Evolutionary conservation across 1,140 invertebrate species (phyloP).

Genomic region (Tetraneura akinire): DNA sequence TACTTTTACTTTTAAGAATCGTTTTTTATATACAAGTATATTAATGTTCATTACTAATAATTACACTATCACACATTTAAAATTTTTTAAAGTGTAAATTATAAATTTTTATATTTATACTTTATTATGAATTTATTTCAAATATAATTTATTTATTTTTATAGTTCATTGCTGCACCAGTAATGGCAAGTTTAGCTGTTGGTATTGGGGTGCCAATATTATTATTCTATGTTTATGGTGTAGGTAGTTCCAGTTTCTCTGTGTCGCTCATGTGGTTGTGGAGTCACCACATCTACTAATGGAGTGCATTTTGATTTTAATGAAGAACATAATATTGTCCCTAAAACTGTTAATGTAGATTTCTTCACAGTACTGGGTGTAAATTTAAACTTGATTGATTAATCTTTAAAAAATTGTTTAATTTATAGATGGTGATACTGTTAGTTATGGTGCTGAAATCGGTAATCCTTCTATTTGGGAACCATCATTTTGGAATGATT

Average conservation of each 20-base stretch:
- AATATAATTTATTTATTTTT: no score
- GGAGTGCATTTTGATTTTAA: slow-evolving; percentile 80
- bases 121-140: no score
- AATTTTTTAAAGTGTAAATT: no score
- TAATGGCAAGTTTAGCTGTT: slow-evolving; percentile 89
- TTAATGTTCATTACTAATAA: no score
- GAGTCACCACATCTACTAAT: slow-evolving; percentile 72
- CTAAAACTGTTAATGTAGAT: slow-evolving; percentile 41
- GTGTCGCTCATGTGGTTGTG: slow-evolving; percentile 89
- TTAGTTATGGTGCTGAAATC: slow-evolving; percentile 62
- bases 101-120: no score
- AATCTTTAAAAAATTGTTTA: slow-evolving; percentile 30
- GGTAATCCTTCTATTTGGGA: slow-evolving; percentile 81
- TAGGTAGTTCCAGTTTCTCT: slow-evolving; percentile 94
- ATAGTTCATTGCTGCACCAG: slow-evolving; percentile 79
- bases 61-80: no score
- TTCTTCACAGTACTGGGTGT: slow-evolving; percentile 54
- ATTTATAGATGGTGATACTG: slow-evolving; percentile 62
- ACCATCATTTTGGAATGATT: slow-evolving; percentile 66
- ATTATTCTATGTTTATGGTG: slow-evolving; percentile 96
- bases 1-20: no score
- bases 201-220: slow-evolving; percentile 92
- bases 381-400: slow-evolving; percentile 23
- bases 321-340: slow-evolving; percentile 68
- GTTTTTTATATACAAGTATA: no score